phyloP scores from a whole-genome alignment of 2,113 vertebrate genomes.

The mouse (Mus musculus) region GRCm39 chr7:52098001-52098500 shows the following conservation, averaged over 20 bases:
- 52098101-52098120: not conserved
- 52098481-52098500: too few species aligned
- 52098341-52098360: too few species aligned
- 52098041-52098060: not conserved
- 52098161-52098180: not conserved
- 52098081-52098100: not conserved
- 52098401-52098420: too few species aligned
- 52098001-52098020: not conserved
- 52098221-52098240: not conserved
- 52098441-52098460: too few species aligned
- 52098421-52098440: too few species aligned
- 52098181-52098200: not conserved
- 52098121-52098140: not conserved
- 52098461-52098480: too few species aligned
- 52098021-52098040: not conserved
- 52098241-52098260: not conserved
- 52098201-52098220: not conserved
- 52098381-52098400: too few species aligned
- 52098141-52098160: not conserved
- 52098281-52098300: too few species aligned
- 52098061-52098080: not conserved
- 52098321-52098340: too few species aligned
- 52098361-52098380: too few species aligned
- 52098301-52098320: too few species aligned
- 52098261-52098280: too few species aligned